Conservation (phyloP, 2,113 vertebrate genomes). For the Naja naja region DNA sequence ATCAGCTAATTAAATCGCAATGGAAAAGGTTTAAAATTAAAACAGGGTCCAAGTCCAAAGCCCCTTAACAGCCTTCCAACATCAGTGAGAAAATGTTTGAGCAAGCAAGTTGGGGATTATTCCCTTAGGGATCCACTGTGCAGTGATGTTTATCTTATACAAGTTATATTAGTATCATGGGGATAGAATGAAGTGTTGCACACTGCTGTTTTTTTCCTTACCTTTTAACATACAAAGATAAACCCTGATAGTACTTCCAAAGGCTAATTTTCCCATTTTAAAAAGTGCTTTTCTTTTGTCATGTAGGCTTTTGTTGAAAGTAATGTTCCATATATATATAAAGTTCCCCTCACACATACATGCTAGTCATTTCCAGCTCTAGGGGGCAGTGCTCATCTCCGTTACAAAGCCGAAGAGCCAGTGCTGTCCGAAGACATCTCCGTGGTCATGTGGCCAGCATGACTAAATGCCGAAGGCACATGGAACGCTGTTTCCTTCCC, state of each 20-base stretch:
- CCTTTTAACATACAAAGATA: slow-evolving; percentile 13
- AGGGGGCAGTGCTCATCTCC: too few relatives aligned
- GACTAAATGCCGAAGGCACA: too few relatives aligned
- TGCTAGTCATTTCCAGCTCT: too few relatives aligned
- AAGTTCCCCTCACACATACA: too few relatives aligned
- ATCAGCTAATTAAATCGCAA: background rate
- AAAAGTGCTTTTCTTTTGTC: slow-evolving; percentile 36
- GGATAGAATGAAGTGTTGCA: slow-evolving; percentile 5
- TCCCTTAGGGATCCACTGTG: background rate
- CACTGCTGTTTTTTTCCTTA: slow-evolving; percentile 9
- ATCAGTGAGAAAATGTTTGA: slow-evolving; percentile 3
- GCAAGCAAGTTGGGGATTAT: background rate
- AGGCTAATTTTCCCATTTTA: slow-evolving; percentile 14
- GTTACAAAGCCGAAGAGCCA: too few relatives aligned
- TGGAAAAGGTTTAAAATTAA: background rate
- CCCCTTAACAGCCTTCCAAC: background rate
- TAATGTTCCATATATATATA: background rate
- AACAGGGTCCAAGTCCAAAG: background rate
- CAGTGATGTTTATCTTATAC: slow-evolving; percentile 3
- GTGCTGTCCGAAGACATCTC: too few relatives aligned
- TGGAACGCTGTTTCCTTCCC: too few relatives aligned
- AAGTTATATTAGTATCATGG: slow-evolving; percentile 36
- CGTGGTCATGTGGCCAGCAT: too few relatives aligned
- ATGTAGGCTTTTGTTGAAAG: slow-evolving; percentile 31
- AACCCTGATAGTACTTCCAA: slow-evolving; percentile 25